Evolutionary conservation across 2,888 invertebrate genomes (phyloP), one percentile per base, ranked within the genome.

Genomic region (Sminthurinus aureus): DNA sequence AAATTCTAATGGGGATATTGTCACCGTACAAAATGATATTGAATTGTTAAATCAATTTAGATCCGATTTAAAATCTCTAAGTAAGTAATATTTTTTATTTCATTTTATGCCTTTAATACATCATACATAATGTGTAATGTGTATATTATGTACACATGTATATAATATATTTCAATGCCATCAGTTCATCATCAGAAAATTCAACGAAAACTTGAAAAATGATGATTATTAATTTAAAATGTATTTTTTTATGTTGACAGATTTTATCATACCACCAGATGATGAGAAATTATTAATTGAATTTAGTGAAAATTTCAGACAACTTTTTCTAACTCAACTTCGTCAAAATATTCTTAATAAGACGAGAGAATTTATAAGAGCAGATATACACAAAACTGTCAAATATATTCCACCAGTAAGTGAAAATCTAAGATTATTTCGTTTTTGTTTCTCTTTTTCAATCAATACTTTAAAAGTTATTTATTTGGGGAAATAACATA

Each of bases 221-320:
- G n/a, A n/a, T n/a, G n/a, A n/a, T n/a, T 38, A 38, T 38, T 1
- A 38, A 38, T 38, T 4, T 4, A 38, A 38, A 38, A 38, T 38
- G 38, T 38, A 6, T 38, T 38, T 38, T 38, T 38, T 38, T 38
- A 38, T 38, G 15, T 67, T 80, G 50, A 11, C 73, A 86, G 86
- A 81, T 76, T 87, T 86, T 71, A 15, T 26, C 9, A 79, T 86
- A 76, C 85, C 85, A 3, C 66, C 79, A 51, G 84, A 71, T 13
- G 77, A 74, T 64, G 50, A 66, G 38, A 18, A 74, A 6, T 67
- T 75, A 15, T 84, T 87, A 22, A 85, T 86, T 12, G 79, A 82
- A 8, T 84, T 87, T 22, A 74, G 83, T 24, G 24, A 9, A 0
- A 85, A 86, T 79, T 88, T 88, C 74, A 85, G 87, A 20, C 6